phyloP scores from a whole-genome alignment of 2,888 invertebrate species.

The Chymomyza procnemis region DNA sequence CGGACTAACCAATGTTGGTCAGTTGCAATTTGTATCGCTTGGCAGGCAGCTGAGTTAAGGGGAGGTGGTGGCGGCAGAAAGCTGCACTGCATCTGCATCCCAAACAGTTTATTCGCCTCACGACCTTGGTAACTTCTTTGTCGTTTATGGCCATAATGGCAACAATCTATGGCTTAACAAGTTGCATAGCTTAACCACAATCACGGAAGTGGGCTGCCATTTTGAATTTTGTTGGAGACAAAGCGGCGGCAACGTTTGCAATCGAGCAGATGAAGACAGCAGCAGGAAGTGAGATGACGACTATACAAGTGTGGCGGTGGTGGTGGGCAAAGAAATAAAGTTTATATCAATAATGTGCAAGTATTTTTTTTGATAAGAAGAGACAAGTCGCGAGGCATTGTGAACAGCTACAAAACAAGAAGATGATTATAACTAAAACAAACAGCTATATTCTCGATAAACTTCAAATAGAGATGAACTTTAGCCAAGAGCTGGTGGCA shows the following conservation, averaged over 20 bases:
- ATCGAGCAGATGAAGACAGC: background rate
- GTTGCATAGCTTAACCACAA: conserved; percentile 45
- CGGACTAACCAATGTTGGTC: background rate
- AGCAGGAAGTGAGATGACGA: background rate
- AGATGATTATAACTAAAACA: too few relatives aligned
- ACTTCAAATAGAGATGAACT: too few relatives aligned
- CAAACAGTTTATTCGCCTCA: background rate
- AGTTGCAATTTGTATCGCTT: conserved; percentile 7
- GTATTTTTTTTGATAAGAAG: background rate
- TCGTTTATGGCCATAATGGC: background rate
- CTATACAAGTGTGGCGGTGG: too few relatives aligned
- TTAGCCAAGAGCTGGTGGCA: too few relatives aligned
- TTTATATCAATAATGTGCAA: background rate
- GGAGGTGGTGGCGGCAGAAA: too few relatives aligned
- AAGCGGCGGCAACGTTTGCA: conserved; percentile 30
- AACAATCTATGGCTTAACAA: background rate
- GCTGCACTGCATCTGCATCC: background rate
- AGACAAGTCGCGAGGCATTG: background rate
- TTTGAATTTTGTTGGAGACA: conserved; percentile 55
- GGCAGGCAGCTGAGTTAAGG: conserved; percentile 3
- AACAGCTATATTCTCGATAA: too few relatives aligned
- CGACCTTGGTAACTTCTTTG: too few relatives aligned
- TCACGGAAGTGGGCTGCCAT: conserved; percentile 59
- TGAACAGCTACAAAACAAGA: too few relatives aligned
- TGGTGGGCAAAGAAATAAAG: background rate